Base-by-base conservation (phyloP, 1,140 invertebrate genomes). In the Mactra quadrangularis region DNA sequence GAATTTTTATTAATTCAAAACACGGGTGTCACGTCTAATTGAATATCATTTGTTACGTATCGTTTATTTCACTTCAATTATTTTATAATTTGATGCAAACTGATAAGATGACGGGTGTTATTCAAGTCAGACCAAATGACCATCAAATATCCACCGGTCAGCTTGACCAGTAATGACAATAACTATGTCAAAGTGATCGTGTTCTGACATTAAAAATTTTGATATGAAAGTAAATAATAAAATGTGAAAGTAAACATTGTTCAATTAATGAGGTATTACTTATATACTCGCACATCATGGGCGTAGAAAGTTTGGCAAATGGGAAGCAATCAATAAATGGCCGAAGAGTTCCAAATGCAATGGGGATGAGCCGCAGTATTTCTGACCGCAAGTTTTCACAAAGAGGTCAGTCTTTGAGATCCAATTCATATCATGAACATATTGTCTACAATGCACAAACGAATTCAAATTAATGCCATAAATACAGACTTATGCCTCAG, bases 181-280 rank as follows among this genome's bases (percentile, higher is more conserved):
- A 6, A 55, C 52, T n/a, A 38, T 29, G 64, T 50, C 64, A 68
- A 6, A 27, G 19, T 45, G 64, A 25, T 11, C 45, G 3, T 68
- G 3, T 50, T 7, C 13, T 19, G 38, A 9, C 45, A 50, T 50
- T 19, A 50, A 62, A 31, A 47, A n/a, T 68, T n/a, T n/a, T 52
- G 64, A 29, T 68, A 25, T 50, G 17, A 41, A 25, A 25, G 62
- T 47, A 66, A 45, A 66, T 27, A 62, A 19, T 11, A 66, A 38
- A 1, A 35, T 47, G 45, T 27, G 15, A 68, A 68, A 68, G 41
- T 27, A 68, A 68, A 50, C 45, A 50, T 45, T 22, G 22, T 27
- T 9, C 27, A 25, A 17, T 68, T 45, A 50, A 68, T 68, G 22
- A 17, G 38, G 31, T 33, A 35, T 38, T 19, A 35, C 59, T 19